Evolutionary conservation across 2,113 vertebrate genomes (phyloP), one percentile per base, ranked within the genome.

Genomic region (Piaya cayana): DNA sequence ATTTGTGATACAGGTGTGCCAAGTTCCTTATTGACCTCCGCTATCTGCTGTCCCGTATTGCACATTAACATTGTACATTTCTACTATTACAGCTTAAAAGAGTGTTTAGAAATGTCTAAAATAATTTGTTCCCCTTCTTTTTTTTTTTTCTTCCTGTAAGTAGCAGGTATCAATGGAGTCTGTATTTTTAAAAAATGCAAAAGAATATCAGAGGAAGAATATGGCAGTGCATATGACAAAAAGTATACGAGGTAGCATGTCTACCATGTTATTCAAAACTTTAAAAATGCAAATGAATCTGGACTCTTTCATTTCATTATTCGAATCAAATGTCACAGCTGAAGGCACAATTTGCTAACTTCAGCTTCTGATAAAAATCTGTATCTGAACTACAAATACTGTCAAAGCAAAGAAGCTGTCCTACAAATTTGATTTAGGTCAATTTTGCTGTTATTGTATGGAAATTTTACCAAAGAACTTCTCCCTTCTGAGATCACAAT

Each of bases 51-150:
- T 78, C 56, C 9, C 11, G 25, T 62, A 26, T 43, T 71, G 5
- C 5, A 1, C 47, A 17, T 50, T 60, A 36, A n/a, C 2, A 0
- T 34, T 91, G 11, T 43, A 20, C 4, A 1, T 27, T 42, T 88
- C 15, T 64, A 68, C 8, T 42, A 2, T 55, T 83, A 5, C 3
- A 19, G 5, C 45, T 72, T n/a, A 39, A 77, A 80, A 36, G 45
- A 34, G 30, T 59, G 3, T 59, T 82, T 71, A 76, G 39, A 76
- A 64, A 23, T 5, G 16, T 18, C 25, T 75, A 9, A 90, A 75
- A 67, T 76, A 5, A 65, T 39, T 90, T 58, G 2, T 39, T 76
- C 12, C 8, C n/a, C 42, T 37, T 37, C 18, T 63, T 87, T 70
- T 23, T 34, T 62, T 70, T n/a, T n/a, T 70, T 23, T 34, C 58